A percentile compares a stretch with the other conserved stretches of the same genome.
Conservation (phyloP, 2,888 invertebrate species). For the Ectobius pallidus region DNA sequence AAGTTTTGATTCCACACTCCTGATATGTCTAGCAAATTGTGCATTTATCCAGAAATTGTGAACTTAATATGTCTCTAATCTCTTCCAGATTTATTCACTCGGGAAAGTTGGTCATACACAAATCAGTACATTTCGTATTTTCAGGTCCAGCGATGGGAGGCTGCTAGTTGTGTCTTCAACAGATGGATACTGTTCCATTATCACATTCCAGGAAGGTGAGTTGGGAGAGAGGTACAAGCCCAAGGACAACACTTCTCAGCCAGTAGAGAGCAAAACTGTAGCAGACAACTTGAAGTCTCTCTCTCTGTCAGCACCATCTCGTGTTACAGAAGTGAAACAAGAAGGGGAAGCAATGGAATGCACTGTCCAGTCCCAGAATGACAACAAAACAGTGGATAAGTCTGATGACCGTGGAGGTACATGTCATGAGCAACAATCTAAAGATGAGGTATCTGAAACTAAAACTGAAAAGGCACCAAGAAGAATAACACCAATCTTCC, state of each 20-base stretch:
- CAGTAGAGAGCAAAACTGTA: neutral
- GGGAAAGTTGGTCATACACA: no score
- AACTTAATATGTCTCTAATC: no score
- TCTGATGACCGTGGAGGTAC: neutral
- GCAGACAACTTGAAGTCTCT: neutral
- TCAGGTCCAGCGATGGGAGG: slow-evolving; percentile 75
- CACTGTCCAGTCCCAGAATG: neutral
- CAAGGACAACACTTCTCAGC: neutral
- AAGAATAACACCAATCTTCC: no score
- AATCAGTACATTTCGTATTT: no score
- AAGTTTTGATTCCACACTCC: no score
- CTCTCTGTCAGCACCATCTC: neutral
- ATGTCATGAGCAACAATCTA: neutral
- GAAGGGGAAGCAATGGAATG: no score
- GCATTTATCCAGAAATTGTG: no score
- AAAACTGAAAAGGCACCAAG: neutral
- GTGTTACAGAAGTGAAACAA: neutral
- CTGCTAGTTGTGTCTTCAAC: slow-evolving; percentile 81
- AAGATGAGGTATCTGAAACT: neutral
- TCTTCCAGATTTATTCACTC: no score
- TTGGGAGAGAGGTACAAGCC: slow-evolving; percentile 65
- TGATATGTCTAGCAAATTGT: no score
- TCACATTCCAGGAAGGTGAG: slow-evolving; percentile 77
- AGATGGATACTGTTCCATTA: slow-evolving; percentile 87
- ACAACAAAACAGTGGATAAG: neutral